Evolutionary conservation across 2,888 invertebrate genomes (phyloP), one percentile per base, ranked within the genome.

Genomic region (Nymphalis urticae): DNA sequence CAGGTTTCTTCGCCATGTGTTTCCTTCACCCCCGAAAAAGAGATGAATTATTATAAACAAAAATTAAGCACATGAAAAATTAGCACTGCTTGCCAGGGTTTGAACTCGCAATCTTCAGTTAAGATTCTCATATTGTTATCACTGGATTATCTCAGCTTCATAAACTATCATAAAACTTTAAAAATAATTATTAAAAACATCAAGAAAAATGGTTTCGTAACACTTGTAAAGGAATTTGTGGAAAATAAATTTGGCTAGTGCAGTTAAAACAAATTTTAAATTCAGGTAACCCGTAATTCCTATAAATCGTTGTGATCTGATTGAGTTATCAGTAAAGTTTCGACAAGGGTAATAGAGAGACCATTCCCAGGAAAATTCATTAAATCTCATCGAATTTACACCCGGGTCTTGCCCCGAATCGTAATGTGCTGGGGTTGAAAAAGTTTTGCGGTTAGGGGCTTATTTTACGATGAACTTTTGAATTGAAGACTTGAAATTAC

Each of bases 351-450:
- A 62, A 66, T 71, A 67, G 67, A 71, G 65, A 48, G 51, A 48
- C 54, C 68, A 48, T 68, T 71, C 42, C 54, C 66, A 67, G 66
- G 68, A 59, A 72, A 73, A 73, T 73, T 73, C 71, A 72, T 73
- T 73, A 66, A 72, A 64, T 68, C 71, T 73, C 74, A 72, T 73
- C 76, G 77, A 82, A 83, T 84, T 83, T 81, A 84, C 81, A 80
- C 77, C 75, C 64, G 71, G 69, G 64, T 75, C 82, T 75, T 75
- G 77, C 61, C 74, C 72, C 75, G 84, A 82, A 85, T 85, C 76
- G 74, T 76, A 83, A 84, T 81, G 66, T 59, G 54, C 27, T 65
- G 47, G 61, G 65, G 69, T 72, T 68, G 73, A 72, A 71, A 74
- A 72, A 75, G 77, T 76, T 80, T 81, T 80, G 79, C 58, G 58